Percentiles rank a stretch among this genome's conserved stretches.
Conservation (phyloP, 2,888 invertebrate genomes). For the Temnothorax ravouxi region DNA sequence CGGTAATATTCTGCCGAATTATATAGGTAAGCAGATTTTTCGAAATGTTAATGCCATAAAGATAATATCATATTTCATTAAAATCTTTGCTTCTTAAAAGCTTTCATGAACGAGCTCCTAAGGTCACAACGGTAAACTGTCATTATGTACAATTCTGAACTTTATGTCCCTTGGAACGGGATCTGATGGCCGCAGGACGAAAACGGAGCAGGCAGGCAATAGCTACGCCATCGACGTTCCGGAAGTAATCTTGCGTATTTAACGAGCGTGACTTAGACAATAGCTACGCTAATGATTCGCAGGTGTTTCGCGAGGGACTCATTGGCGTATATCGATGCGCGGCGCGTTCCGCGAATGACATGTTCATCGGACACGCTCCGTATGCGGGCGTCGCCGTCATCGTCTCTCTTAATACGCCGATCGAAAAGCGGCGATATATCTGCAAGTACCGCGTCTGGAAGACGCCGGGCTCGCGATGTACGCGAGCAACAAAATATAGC, state of each 20-base stretch:
- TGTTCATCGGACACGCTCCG: constrained; percentile 6
- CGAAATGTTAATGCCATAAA: no score
- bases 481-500: constrained; percentile 20
- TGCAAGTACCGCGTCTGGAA: neutral
- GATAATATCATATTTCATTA: neutral
- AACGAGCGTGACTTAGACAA: constrained; percentile 51
- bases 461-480: constrained; percentile 15
- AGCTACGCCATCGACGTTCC: constrained; percentile 36
- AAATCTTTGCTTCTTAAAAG: neutral
- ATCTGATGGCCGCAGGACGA: constrained; percentile 19
- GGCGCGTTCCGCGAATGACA: constrained; percentile 19
- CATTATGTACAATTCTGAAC: constrained; percentile 13
- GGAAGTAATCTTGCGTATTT: constrained; percentile 52
- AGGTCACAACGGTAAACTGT: constrained; percentile 2
- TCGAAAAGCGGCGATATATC: neutral
- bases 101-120: neutral
- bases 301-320: constrained; percentile 33
- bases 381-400: neutral
- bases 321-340: constrained; percentile 38
- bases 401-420: neutral
- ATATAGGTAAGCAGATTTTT: neutral
- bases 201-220: constrained; percentile 14
- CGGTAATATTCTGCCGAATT: neutral
- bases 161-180: constrained; percentile 9
- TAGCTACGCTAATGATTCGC: constrained; percentile 51